These are phyloP conservation scores for Trachelipus rathkii DNA, from an alignment of 1,140 invertebrate genomes.

Conservation along the genomic window DNA sequence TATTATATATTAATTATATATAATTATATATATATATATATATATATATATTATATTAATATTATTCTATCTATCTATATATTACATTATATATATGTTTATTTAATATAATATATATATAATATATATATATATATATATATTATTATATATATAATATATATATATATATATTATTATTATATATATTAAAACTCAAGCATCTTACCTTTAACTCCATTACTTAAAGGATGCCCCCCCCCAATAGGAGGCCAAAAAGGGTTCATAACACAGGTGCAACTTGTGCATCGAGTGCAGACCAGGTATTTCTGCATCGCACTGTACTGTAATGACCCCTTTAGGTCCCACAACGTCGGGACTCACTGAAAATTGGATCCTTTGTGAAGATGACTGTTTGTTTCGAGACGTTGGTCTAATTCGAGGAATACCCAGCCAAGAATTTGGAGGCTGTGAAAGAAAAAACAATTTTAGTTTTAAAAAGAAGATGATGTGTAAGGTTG, in stretches of 20 bases:
- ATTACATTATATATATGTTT: too few relatives aligned
- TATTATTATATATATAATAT: conserved; percentile 10
- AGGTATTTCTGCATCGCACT: background rate
- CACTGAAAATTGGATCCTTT: background rate
- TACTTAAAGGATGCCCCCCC: background rate
- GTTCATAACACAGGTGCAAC: background rate
- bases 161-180: conserved; percentile 15
- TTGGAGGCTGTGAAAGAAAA: background rate
- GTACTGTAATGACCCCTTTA: background rate
- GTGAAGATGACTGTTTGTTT: background rate
- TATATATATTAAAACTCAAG: background rate
- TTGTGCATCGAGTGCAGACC: background rate
- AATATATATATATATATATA: too few relatives aligned
- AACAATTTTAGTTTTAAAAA: too few relatives aligned
- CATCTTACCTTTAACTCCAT: background rate
- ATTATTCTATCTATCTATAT: too few relatives aligned
- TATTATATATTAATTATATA: too few relatives aligned
- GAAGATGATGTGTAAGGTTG: too few relatives aligned
- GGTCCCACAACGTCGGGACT: background rate
- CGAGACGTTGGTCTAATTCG: background rate
- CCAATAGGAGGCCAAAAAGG: background rate
- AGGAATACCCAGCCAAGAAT: background rate
- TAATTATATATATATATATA: too few relatives aligned
- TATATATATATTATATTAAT: too few relatives aligned
- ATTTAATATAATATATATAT: too few relatives aligned